These are phyloP conservation scores for Coluber constrictor DNA, from an alignment of 2,797 vertebrate genomes.

Conservation along the genomic window DNA sequence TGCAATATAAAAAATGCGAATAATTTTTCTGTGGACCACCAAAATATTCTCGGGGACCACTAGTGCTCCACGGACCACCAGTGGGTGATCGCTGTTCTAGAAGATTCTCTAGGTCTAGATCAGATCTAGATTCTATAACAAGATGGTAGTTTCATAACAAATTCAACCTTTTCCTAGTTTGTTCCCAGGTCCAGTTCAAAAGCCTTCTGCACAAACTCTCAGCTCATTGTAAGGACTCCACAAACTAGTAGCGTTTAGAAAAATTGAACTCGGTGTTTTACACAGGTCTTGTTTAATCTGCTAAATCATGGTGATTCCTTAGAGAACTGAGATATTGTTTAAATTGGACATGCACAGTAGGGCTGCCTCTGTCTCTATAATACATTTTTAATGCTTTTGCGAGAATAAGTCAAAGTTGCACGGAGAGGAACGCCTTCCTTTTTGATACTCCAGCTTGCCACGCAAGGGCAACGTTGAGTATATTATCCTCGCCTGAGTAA, in stretches of 20 bases:
- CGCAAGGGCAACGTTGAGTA: not conserved
- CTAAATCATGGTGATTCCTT: conserved; percentile 18
- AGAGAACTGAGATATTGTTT: not conserved
- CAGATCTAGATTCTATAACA: not conserved
- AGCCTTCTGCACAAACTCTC: not conserved
- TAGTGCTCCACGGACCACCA: too few species aligned
- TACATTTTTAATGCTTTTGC: not conserved
- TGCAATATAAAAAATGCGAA: too few species aligned
- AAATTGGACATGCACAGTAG: conserved; percentile 45
- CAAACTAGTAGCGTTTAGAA: not conserved
- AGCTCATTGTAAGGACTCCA: not conserved
- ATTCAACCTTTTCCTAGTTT: not conserved
- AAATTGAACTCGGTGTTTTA: conserved; percentile 22
- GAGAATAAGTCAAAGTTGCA: conserved; percentile 29
- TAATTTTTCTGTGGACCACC: too few species aligned
- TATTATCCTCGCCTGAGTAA: conserved; percentile 3
- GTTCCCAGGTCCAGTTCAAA: not conserved
- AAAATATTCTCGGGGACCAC: too few species aligned
- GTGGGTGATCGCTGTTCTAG: too few species aligned
- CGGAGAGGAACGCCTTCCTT: not conserved
- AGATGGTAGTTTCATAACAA: not conserved
- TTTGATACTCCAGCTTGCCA: not conserved
- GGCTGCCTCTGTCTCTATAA: conserved; percentile 52
- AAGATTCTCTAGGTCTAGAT: not conserved
- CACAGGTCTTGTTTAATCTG: conserved; percentile 25